Base-by-base conservation (phyloP, 2,113 vertebrate genomes). In the Danionella cerebrum region DNA sequence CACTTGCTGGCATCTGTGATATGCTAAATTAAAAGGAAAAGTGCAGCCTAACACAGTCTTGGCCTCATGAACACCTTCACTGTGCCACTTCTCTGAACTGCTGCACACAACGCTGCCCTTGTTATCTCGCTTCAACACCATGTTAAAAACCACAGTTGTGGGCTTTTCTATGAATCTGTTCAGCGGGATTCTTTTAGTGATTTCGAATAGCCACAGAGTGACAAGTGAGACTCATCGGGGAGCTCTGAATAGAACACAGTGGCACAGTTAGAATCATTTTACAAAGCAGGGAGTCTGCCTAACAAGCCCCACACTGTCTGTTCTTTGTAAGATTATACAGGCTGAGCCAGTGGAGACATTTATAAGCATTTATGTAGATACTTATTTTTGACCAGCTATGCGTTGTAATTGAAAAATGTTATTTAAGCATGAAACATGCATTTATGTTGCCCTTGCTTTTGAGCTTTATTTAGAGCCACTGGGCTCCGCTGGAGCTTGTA, bases 211-310 rank as follows among this genome's bases (percentile, higher is more conserved):
- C 39, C 14, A 18, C 44, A 19, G 38, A 60, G 6, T 44, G 39
- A 60, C 24, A 60, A 19, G 25, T 13, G 16, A 60, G 57, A 13
- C 14, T 60, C 57, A 19, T 60, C 13, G 39, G 57, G 57, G 57
- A 31, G 24, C 57, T 16, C 14, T 31, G 16, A 31, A 14, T 60
- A 4, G 22, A 19, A 31, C 38, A 13, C 14, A 19, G 24, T 3
- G 5, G 39, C 39, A 8, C 38, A 45, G 39, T 45, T 60, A 13
- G 24, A 60, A 25, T 31, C 14, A 16, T 31, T 60, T 29, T 44
- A 36, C 25, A 21, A 13, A 31, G 57, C 39, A 29, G 57, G 24
- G 51, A 53, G 16, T 19, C 57, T 60, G 39, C 5, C 45, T 60
- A 60, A 60, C 25, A 60, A 60, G 24, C 39, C 24, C 24, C 19